These are phyloP conservation scores for Tapera naevia DNA, from an alignment of 2,797 vertebrate genomes.

Conservation along the genomic window DNA sequence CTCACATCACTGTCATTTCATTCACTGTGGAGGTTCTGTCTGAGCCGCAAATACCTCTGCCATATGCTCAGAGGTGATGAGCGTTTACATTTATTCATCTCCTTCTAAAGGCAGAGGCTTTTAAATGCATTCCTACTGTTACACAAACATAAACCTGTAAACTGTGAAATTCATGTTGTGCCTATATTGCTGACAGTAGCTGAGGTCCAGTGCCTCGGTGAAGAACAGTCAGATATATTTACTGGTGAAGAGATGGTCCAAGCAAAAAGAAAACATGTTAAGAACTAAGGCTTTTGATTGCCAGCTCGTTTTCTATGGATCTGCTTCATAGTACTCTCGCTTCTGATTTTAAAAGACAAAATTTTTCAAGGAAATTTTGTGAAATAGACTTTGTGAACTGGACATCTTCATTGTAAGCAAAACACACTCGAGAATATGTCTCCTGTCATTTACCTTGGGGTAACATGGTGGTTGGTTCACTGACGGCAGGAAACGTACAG, in stretches of 20 bases:
- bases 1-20: not conserved
- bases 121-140: not conserved
- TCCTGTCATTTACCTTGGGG: not conserved
- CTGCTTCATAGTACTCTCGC: not conserved
- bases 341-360: not conserved
- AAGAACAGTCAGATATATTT: not conserved
- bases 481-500: fast-evolving
- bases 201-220: not conserved
- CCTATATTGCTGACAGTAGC: not conserved
- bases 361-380: not conserved
- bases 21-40: not conserved
- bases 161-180: not conserved
- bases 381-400: not conserved
- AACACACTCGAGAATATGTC: not conserved
- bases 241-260: not conserved
- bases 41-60: not conserved
- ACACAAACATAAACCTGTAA: slow-evolving; percentile 23
- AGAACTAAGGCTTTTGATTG: not conserved
- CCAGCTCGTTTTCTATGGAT: not conserved
- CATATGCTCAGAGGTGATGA: not conserved
- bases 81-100: slow-evolving; percentile 16
- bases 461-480: not conserved
- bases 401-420: not conserved
- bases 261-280: not conserved
- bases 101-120: not conserved